A percentile compares a stretch with the other conserved stretches of the same genome.
phyloP scores from a whole-genome alignment of 2,888 invertebrate genomes.

The Lingula anatina region DNA sequence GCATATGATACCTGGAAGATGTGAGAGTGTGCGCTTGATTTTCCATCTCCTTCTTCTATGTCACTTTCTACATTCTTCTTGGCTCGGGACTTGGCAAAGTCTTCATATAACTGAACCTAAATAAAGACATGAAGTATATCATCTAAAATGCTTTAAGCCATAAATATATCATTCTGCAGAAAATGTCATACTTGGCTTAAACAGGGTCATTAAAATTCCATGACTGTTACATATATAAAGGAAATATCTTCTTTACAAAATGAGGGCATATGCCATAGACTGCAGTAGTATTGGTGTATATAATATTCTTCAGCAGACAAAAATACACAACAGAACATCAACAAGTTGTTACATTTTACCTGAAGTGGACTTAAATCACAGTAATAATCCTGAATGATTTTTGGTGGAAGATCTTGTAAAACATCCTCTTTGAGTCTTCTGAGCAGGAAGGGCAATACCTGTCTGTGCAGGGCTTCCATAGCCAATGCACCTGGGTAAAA shows the following conservation, averaged over 20 bases:
- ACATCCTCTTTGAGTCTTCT: slow-evolving; percentile 96
- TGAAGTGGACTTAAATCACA: slow-evolving; percentile 90
- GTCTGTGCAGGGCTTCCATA: slow-evolving; percentile 51
- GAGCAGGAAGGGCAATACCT: slow-evolving; percentile 84
- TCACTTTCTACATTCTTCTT: slow-evolving; percentile 42
- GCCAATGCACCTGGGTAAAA: slow-evolving; percentile 72
- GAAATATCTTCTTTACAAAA: no score
- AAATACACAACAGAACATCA: no score
- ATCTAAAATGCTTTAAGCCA: no score
- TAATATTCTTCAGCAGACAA: no score
- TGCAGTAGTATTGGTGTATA: no score
- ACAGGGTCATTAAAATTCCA: no score
- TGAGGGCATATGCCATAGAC: no score
- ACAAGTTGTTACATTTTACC: slow-evolving; percentile 26
- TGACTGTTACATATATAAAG: no score
- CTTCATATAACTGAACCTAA: slow-evolving; percentile 84
- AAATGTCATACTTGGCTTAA: no score
- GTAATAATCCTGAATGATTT: slow-evolving; percentile 98
- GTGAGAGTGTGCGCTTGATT: slow-evolving; percentile 25
- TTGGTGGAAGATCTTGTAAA: slow-evolving; percentile 92
- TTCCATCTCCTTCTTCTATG: slow-evolving; percentile 19
- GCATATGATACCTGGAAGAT: slow-evolving; percentile 51
- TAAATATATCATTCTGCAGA: no score
- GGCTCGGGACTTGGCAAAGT: slow-evolving; percentile 74
- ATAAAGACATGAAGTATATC: slow-evolving; percentile 4